Base-by-base conservation (phyloP, 2,888 invertebrate genomes). In the Ophion obscuratus region DNA sequence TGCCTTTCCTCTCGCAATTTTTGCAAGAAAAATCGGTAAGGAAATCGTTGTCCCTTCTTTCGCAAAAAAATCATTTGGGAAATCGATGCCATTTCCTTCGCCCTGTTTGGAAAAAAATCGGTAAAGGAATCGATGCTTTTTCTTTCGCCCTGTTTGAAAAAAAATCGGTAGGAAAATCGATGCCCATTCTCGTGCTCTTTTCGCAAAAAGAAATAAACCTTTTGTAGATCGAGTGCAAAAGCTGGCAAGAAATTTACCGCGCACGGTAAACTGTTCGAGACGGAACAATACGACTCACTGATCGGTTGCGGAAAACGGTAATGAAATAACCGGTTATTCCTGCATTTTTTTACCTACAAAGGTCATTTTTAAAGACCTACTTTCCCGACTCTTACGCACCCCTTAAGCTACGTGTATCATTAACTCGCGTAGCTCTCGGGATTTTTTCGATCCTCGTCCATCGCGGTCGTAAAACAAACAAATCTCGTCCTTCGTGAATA, bases 241-340 rank as follows among this genome's bases (percentile, higher is more conserved):
- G 14, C 47, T 47, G 40, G 40, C 14, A 47, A 14, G 14, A 14
- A 47, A 47, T 47, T 47, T 14, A 47, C 14, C 47, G 47, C 14
- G 47, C 47, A 47, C 47, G 47, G 11, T 47, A 53, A 53, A 5
- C 17, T 4, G 4, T 14, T 53, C 17, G 40, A 40, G 71, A 40
- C 40, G 40, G 7, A 47, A 75, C 64, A 82, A 79, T 66, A 71
- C 75, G 68, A 82, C 73, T 83, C 66, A 78, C 71, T 81, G 64
- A 87, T 83, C 78, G 62, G 89, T 92, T 91, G 88, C 89, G 88
- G 89, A 90, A 86, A 91, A 91, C 90, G 89, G 89, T 91, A 92
- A 91, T 91, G 91, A 90, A 89, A 84, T 71, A 87, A 89, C 88
- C 88, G 88, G 89, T 88, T 82, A 74, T 73, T 36, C 68, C 9